Evolutionary conservation across 1,140 invertebrate genomes (phyloP).

Genomic region (Antheraea pernyi): DNA sequence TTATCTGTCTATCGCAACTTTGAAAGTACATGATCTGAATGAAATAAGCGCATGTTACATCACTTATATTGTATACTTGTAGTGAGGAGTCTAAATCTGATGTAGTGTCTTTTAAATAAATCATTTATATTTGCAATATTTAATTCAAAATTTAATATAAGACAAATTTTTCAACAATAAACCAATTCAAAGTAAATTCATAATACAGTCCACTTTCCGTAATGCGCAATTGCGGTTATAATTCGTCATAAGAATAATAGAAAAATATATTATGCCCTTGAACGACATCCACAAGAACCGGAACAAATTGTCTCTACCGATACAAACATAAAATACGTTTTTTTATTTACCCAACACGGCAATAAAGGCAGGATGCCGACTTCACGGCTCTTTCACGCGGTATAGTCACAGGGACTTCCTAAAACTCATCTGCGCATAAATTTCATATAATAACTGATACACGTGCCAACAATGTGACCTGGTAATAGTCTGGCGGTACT

Average conservation of each 20-base stretch:
- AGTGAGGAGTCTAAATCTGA: neutral
- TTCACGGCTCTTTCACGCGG: constrained; percentile 66
- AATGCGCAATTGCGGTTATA: neutral
- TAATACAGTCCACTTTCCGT: neutral
- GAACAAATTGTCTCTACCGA: constrained; percentile 64
- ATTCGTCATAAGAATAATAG: constrained; percentile 43
- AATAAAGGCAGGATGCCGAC: constrained; percentile 69
- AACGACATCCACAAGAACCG: constrained; percentile 71
- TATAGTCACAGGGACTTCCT: constrained; percentile 36
- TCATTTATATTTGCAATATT: neutral
- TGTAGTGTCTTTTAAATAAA: neutral
- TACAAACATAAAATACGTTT: constrained; percentile 37
- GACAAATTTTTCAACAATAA: no score
- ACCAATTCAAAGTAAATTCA: no score
- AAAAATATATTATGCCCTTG: constrained; percentile 70
- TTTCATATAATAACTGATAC: constrained; percentile 21
- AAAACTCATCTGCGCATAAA: constrained; percentile 10
- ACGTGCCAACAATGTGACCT: constrained; percentile 49
- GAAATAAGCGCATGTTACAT: constrained; percentile 12
- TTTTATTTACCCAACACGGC: constrained; percentile 64
- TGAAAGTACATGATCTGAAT: constrained; percentile 15
- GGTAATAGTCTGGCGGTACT: constrained; percentile 40
- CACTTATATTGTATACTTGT: constrained; percentile 7
- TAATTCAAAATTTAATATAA: no score
- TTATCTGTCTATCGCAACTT: constrained; percentile 11